Percentiles rank a stretch among this genome's conserved stretches.
phyloP scores from a whole-genome alignment of 2,797 vertebrate species.

The Lepilemur ruficaudatus region DNA sequence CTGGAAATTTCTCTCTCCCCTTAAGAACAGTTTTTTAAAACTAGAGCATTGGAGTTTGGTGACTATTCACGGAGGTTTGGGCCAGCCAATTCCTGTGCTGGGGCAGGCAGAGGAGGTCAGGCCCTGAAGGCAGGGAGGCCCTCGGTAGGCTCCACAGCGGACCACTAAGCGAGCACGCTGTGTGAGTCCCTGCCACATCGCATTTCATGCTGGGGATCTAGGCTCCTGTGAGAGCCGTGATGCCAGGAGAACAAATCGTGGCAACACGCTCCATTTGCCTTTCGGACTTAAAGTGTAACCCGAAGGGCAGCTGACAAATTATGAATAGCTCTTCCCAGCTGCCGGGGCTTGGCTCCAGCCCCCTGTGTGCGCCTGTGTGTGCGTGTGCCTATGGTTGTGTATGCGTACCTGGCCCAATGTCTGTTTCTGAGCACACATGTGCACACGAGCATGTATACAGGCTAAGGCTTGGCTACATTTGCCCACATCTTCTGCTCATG shows the following conservation, averaged over 20 bases:
- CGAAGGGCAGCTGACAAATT: neutral
- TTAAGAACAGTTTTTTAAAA: neutral
- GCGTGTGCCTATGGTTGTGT: neutral
- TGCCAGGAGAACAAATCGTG: neutral
- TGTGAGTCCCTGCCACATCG: neutral
- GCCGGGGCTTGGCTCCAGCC: neutral
- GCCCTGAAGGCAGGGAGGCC: neutral
- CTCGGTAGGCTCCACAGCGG: neutral
- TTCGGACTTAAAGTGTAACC: conserved; percentile 14
- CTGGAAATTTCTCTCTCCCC: neutral
- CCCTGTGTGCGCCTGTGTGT: neutral
- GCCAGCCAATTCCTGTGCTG: neutral
- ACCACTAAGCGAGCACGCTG: neutral
- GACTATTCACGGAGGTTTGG: neutral
- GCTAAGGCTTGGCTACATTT: neutral
- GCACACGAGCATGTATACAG: neutral
- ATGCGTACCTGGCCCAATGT: neutral
- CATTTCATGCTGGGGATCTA: neutral
- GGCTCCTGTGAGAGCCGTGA: neutral
- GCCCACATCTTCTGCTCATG: neutral
- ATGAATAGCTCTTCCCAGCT: neutral
- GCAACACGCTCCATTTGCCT: conserved; percentile 41
- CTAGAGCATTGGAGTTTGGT: neutral
- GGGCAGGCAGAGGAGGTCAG: neutral
- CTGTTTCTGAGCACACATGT: neutral